Evolutionary conservation across 2,888 invertebrate genomes (phyloP).

Genomic region (Atrina japonica): DNA sequence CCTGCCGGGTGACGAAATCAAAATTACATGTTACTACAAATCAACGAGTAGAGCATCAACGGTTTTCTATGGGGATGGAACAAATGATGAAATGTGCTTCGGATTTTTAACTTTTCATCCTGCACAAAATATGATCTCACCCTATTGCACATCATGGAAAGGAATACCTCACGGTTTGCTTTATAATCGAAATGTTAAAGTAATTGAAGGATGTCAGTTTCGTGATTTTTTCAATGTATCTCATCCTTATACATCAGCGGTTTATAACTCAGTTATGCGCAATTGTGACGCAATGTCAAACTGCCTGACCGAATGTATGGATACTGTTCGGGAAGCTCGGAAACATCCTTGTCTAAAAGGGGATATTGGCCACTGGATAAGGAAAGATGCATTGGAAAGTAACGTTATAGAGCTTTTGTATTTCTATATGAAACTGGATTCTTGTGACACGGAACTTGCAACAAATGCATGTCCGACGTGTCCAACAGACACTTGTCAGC

Average conservation of each 20-base stretch:
- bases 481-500: too few species aligned
- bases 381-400: background rate
- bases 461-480: too few species aligned
- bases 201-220: conserved; percentile 41
- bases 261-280: conserved; percentile 17
- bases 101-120: conserved; percentile 66
- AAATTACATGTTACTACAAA: conserved; percentile 52
- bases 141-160: conserved; percentile 26
- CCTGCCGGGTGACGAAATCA: conserved; percentile 56
- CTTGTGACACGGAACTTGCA: background rate
- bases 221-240: conserved; percentile 30
- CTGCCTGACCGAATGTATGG: conserved; percentile 48
- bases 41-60: conserved; percentile 41
- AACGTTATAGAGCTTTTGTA: background rate
- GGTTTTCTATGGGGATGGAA: conserved; percentile 59
- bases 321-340: conserved; percentile 35
- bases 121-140: conserved; percentile 31
- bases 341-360: conserved; percentile 50
- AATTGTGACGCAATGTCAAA: conserved; percentile 35
- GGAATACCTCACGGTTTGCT: conserved; percentile 12
- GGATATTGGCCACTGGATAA: conserved; percentile 31
- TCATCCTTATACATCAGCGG: conserved; percentile 20
- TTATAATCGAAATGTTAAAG: background rate
- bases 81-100: conserved; percentile 71
- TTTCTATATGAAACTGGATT: background rate